Base-by-base conservation (phyloP, 37 sponge, comb jelly and placozoan species). In the Oopsacas minuta region DNA sequence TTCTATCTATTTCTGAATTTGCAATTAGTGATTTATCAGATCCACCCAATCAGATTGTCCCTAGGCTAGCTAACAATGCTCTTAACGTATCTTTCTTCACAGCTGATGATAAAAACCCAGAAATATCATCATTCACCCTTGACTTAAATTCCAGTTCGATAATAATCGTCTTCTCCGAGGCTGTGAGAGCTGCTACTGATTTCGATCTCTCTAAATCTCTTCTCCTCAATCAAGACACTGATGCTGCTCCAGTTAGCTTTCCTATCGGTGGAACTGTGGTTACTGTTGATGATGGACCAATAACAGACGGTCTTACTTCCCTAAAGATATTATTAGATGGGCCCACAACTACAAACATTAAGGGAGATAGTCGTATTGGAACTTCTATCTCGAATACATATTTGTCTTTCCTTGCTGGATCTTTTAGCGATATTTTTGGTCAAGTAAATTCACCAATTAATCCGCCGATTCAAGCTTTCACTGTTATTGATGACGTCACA, bases 81-180 rank as follows among this genome's bases (percentile, higher is more conserved):
- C 39, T 39, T 36, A 35, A 37, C 28, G 85, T 39, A 22, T 49
- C 49, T 38, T 39, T 39, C 23, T 35, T 84, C 52, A 84, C 85
- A 8, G 85, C 85, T 49, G 85, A 84, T 46, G 36, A 39, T 38
- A 46, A 39, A 15, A 84, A 84, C 36, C 85, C 85, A 49, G 36
- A 34, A 37, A 38, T 84, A 5, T 1, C 1, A 28, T 38, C 85
- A 25, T 38, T 84, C 49, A 1, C n/a, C 3, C 85, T 84, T 12
- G 85, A 84, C 36, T 52, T 84, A 25, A 46, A 38, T 52, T 23
- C 85, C 7, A 35, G 52, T 52, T 35, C 49, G 5, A 5, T 84
- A 12, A 3, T 17, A 20, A 38, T 84, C 1, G 23, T n/a, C 10
- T 84, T 84, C 23, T 39, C 49, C 23, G 85, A 84, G 52, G 85